Evolutionary conservation across 64 coral and sea anemone genomes (phyloP), one percentile per base, ranked within the genome.

Genomic region (Hydrozoanthus tunicans): DNA sequence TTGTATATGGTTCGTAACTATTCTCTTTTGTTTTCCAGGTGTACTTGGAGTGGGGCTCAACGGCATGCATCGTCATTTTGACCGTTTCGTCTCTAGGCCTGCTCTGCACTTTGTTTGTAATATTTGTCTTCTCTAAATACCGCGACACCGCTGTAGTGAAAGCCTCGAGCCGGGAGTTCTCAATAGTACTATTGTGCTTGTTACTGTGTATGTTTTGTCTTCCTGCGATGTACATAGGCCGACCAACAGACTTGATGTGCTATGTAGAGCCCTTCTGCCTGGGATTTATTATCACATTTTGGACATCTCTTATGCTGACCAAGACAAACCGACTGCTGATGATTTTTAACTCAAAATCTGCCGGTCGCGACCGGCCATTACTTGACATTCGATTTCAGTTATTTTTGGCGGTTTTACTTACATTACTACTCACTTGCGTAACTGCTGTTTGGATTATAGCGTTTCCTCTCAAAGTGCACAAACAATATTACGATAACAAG

Each of bases 221-320:
- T 3, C 80, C 95, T 12, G 9, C 60, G 3, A 24, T 96, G 1
- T 89, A 96, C 62, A 25, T 94, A 25, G 95, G 95, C 4, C 76
- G 82, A 27, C 89, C 90, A 9, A 67, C 78, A 5, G 56, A 92
- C 76, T 56, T 84, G 17, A 82, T 91, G 10, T 96, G 95, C 73
- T 72, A 77, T 57, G 69, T 77, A 3, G 81, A 83, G 13, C 95
- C 95, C 3, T 83, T 96, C 8, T 91, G 90, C 58, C 90, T 96
- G 15, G 95, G 60, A 3, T 96, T 94, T 10, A 70, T 94, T 5
- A 89, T 94, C n/a, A 94, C 92, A 9, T 92, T 96, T n/a, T 96
- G 92, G 92, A 88, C 95, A n/a, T 97, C 95, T 0, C 71, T 97
- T 0, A 97, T 97, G 95, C 54, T 97, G 13, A 97, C 92, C 6